Evolutionary conservation across 1,140 invertebrate genomes (phyloP).

Genomic region (Hypsibius dujardini): DNA sequence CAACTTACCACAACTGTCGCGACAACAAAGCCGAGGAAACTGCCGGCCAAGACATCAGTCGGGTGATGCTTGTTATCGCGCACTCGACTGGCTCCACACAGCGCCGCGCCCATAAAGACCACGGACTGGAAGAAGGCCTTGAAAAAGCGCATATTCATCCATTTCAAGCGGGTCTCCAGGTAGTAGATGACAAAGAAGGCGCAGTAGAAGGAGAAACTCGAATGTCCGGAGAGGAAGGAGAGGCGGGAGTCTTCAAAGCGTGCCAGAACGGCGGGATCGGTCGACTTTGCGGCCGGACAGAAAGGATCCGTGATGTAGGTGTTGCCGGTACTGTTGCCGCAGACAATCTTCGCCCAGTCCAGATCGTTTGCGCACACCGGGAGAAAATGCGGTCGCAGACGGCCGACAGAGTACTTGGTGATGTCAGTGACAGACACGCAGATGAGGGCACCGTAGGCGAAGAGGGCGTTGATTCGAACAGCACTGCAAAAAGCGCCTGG

Average conservation of each 20-base stretch:
- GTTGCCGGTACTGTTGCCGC: background rate
- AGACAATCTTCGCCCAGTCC: constrained; percentile 25
- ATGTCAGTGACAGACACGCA: constrained; percentile 68
- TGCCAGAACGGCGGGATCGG: constrained; percentile 6
- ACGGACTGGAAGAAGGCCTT: constrained; percentile 21
- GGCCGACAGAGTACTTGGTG: constrained; percentile 73
- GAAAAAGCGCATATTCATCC: constrained; percentile 16
- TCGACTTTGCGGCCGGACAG: constrained; percentile 15
- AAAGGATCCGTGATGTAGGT: constrained; percentile 10
- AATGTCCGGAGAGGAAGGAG: constrained; percentile 44
- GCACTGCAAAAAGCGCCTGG: too few species aligned
- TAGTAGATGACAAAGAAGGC: constrained; percentile 17
- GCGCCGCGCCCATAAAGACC: constrained; percentile 30
- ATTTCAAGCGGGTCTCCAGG: constrained; percentile 18
- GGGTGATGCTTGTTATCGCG: constrained; percentile 94
- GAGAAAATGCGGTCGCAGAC: constrained; percentile 77
- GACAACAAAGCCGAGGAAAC: constrained; percentile 42
- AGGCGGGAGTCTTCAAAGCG: constrained; percentile 27
- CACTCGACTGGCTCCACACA: constrained; percentile 61
- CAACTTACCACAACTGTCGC: constrained; percentile 37
- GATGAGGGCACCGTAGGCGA: constrained; percentile 62
- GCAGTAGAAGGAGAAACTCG: constrained; percentile 37
- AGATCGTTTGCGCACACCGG: constrained; percentile 42
- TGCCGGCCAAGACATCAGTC: constrained; percentile 58
- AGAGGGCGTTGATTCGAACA: constrained; percentile 29